Conservation (phyloP, 2,113 vertebrate species). For the Spermophilus dauricus region DNA sequence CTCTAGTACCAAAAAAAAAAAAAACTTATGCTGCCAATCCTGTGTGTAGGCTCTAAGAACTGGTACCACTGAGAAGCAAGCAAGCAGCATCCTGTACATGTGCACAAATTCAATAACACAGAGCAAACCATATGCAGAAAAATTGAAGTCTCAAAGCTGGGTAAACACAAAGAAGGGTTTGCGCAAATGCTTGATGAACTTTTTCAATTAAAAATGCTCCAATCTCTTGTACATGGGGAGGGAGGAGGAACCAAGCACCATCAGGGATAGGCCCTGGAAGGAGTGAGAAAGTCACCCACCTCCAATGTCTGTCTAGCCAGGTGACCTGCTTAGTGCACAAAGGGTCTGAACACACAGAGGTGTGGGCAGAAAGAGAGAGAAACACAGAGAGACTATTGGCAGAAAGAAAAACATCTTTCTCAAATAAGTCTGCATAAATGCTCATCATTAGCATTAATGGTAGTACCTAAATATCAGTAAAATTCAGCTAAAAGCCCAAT, state of each 20-base stretch:
- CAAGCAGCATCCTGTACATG: neutral
- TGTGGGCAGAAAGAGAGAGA: neutral
- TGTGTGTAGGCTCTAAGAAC: neutral
- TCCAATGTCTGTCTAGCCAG: neutral
- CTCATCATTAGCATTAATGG: neutral
- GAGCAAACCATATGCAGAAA: neutral
- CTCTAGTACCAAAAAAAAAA: too few species aligned
- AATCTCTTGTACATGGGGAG: neutral
- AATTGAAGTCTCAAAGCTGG: neutral
- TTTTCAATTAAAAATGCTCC: neutral
- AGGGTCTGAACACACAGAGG: neutral
- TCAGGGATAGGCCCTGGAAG: neutral
- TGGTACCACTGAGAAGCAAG: neutral
- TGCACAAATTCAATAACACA: neutral
- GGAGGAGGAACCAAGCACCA: neutral
- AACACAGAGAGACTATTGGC: neutral
- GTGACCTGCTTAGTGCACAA: neutral
- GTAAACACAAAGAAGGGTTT: neutral
- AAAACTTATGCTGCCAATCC: neutral
- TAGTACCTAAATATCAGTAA: neutral
- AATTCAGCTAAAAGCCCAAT: neutral
- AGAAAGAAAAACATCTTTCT: slow-evolving; percentile 12
- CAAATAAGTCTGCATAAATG: neutral
- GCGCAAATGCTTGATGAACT: neutral
- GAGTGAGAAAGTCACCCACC: neutral